A percentile compares a stretch with the other conserved stretches of the same genome.
phyloP scores from a whole-genome alignment of 2,888 invertebrate genomes.

The Eristalinus aeneus region DNA sequence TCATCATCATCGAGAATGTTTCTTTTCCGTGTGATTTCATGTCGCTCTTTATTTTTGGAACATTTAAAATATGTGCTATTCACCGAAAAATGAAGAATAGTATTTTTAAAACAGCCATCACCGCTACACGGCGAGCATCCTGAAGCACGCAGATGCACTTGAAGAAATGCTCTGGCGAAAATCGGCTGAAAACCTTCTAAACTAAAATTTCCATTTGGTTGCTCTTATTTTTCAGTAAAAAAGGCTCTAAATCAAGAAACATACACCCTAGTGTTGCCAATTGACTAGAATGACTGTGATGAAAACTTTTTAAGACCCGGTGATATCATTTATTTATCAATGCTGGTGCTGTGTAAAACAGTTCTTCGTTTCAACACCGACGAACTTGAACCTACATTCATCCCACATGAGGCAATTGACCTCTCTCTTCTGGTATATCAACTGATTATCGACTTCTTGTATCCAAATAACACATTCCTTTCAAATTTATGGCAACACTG shows the following conservation, averaged over 20 bases:
- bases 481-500: slow-evolving; percentile 51
- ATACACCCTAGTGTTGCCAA: slow-evolving; percentile 31
- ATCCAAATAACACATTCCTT: neutral
- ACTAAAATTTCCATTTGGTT: neutral
- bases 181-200: neutral
- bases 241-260: slow-evolving; percentile 2
- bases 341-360: neutral
- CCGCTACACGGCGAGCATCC: slow-evolving; percentile 4
- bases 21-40: neutral
- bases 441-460: neutral
- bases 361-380: neutral
- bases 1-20: slow-evolving; percentile 11
- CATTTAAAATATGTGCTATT: slow-evolving; percentile 15
- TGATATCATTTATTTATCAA: neutral
- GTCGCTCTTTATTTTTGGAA: slow-evolving; percentile 59
- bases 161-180: neutral
- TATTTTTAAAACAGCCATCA: slow-evolving; percentile 23
- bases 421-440: slow-evolving; percentile 35
- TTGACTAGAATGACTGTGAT: neutral
- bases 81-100: neutral
- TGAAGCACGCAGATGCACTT: neutral
- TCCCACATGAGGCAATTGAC: slow-evolving; percentile 30
- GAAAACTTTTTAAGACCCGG: neutral
- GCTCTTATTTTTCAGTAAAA: neutral
- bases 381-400: neutral